A percentile compares a stretch with the other conserved stretches of the same genome.
Evolutionary conservation across 2,113 vertebrate species (phyloP).

Genomic region (Tragelaphus strepsiceros): DNA sequence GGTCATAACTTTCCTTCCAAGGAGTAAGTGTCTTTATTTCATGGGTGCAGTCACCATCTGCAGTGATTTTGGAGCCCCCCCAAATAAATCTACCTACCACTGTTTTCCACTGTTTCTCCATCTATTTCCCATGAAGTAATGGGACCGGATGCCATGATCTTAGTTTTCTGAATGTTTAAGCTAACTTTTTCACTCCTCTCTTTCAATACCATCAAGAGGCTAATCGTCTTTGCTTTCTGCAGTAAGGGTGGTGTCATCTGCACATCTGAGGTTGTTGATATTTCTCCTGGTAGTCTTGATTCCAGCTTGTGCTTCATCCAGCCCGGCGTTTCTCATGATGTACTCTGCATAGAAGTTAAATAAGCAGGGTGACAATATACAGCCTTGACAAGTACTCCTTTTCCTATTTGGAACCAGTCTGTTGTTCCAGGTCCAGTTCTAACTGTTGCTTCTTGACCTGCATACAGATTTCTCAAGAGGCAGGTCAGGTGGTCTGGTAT

Average conservation of each 20-base stretch:
- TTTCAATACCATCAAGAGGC: not conserved
- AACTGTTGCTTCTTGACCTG: not conserved
- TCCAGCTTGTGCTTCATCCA: not conserved
- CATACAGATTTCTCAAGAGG: not conserved
- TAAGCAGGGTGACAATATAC: not conserved
- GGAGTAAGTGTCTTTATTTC: not conserved
- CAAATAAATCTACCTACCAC: not conserved
- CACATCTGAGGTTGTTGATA: not conserved
- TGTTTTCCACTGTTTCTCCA: not conserved
- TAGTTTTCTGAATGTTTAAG: not conserved
- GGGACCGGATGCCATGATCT: not conserved
- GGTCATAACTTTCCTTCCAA: not conserved
- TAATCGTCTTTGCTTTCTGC: not conserved
- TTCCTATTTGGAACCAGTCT: not conserved
- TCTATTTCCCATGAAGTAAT: not conserved
- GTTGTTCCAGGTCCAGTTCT: not conserved
- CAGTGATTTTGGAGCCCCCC: not conserved
- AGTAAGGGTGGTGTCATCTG: not conserved
- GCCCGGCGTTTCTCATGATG: not conserved
- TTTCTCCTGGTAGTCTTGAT: not conserved
- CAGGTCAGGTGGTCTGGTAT: not conserved
- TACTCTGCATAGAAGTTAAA: not conserved
- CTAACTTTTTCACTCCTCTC: not conserved
- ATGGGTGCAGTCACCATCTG: not conserved
- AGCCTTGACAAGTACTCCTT: not conserved